phyloP scores from a whole-genome alignment of 2,113 vertebrate species.

The Cyprinodon variegatus region DNA sequence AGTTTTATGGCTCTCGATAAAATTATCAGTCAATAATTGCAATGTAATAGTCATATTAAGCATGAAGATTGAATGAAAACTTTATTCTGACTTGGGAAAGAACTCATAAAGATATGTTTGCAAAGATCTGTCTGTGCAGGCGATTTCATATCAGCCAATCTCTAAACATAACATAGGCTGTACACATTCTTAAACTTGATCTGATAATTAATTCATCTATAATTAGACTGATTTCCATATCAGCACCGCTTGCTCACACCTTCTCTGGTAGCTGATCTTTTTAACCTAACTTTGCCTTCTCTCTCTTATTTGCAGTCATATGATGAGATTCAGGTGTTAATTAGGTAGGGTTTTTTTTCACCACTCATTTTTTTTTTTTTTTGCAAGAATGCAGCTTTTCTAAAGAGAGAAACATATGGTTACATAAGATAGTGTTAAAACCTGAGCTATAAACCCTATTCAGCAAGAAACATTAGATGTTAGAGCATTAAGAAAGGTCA shows the following conservation, averaged over 20 bases:
- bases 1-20: background rate
- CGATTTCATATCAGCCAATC: slow-evolving; percentile 40
- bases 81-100: slow-evolving; percentile 11
- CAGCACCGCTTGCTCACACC: slow-evolving; percentile 64
- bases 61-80: background rate
- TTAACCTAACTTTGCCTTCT: slow-evolving; percentile 21
- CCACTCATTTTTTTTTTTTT: slow-evolving; percentile 3
- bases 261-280: slow-evolving; percentile 46
- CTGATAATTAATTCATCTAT: slow-evolving; percentile 74
- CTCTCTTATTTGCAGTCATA: slow-evolving; percentile 27
- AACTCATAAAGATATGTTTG: slow-evolving; percentile 31
- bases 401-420: slow-evolving; percentile 25
- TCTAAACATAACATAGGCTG: slow-evolving; percentile 45
- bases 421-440: slow-evolving; percentile 40
- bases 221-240: slow-evolving; percentile 81
- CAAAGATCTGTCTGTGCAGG: slow-evolving; percentile 28
- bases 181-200: slow-evolving; percentile 66
- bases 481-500: slow-evolving; percentile 8
- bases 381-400: slow-evolving; percentile 30
- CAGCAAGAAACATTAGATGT: slow-evolving; percentile 3
- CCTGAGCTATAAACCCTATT: background rate
- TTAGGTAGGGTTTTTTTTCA: slow-evolving; percentile 45
- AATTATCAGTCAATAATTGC: background rate
- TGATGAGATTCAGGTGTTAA: slow-evolving; percentile 64
- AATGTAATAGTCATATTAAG: background rate